Conservation (phyloP, 2,113 vertebrate genomes). For the Oreochromis tanganicae region DNA sequence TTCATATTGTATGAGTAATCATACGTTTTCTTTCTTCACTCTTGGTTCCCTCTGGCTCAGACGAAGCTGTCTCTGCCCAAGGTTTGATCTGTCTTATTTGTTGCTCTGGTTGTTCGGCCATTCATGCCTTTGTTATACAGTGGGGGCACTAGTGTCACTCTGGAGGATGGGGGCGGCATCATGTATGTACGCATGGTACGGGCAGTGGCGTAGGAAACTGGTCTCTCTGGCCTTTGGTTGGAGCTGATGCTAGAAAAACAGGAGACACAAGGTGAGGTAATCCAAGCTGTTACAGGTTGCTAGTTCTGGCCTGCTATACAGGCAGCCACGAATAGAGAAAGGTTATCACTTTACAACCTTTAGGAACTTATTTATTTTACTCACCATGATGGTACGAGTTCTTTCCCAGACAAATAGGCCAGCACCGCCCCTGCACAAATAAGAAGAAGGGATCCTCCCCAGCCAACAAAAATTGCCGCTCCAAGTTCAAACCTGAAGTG, state of each 20-base stretch:
- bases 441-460: conserved; percentile 88
- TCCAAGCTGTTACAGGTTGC: no score
- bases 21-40: background rate
- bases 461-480: conserved; percentile 90
- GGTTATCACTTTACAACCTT: background rate
- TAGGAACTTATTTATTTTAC: background rate
- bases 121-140: conserved; percentile 41
- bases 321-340: background rate
- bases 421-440: conserved; percentile 82
- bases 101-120: background rate
- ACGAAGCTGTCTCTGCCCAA: conserved; percentile 87
- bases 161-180: conserved; percentile 32
- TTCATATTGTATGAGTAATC: background rate
- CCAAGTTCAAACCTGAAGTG: conserved; percentile 82
- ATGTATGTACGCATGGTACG: conserved; percentile 56
- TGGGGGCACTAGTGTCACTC: conserved; percentile 30
- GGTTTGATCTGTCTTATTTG: background rate
- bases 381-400: conserved; percentile 57
- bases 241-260: conserved; percentile 12
- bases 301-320: background rate
- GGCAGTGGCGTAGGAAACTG: conserved; percentile 20
- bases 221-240: background rate
- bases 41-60: conserved; percentile 40
- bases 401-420: conserved; percentile 75
- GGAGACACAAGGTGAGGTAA: background rate